Evolutionary conservation across 2,797 vertebrate species (phyloP), one percentile per base, ranked within the genome.

Genomic region (Onychomys arenicola): DNA sequence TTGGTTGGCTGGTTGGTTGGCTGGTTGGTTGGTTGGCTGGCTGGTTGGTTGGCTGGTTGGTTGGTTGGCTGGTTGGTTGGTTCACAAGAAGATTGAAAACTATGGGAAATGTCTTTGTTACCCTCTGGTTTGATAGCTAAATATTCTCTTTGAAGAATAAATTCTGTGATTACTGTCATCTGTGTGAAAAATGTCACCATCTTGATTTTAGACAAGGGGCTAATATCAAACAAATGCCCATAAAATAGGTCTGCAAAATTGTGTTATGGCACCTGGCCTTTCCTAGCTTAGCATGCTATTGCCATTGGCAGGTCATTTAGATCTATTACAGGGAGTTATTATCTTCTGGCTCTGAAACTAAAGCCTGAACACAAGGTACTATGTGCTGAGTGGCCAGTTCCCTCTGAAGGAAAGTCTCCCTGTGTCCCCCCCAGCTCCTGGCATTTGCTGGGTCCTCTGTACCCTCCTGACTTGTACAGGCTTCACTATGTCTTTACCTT

Each of bases 231-330:
- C 10, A 90, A 85, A 19, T 0, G 0, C 86, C 97, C 96, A 96
- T 96, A 89, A 97, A 85, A 97, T 82, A 96, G 40, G 52, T 89
- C 90, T 96, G 37, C 52, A 59, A 59, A 97, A 78, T 73, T 96
- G 96, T 98, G 97, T 98, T 97, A 98, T 96, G 96, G 93, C 59
- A 96, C 84, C 97, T 97, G 96, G 92, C 83, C 91, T 97, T 97
- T 97, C 96, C 96, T 93, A 97, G 81, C 97, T 98, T 97, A 97
- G 92, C 97, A 94, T 95, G 91, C 85, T 96, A 96, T 96, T 93
- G 97, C 98, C 97, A 98, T 93, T 93, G 65, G 97, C 88, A 97
- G 97, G 98, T 98, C 94, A 97, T 96, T 98, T 55, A 55, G 12
- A 55, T 88, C 90, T 34, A 37, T 17, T 5, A 81, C 1, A 80